A percentile compares a stretch with the other conserved stretches of the same genome.
phyloP scores from a whole-genome alignment of 2,113 vertebrate genomes.

The Tychaedon coryphoeus region DNA sequence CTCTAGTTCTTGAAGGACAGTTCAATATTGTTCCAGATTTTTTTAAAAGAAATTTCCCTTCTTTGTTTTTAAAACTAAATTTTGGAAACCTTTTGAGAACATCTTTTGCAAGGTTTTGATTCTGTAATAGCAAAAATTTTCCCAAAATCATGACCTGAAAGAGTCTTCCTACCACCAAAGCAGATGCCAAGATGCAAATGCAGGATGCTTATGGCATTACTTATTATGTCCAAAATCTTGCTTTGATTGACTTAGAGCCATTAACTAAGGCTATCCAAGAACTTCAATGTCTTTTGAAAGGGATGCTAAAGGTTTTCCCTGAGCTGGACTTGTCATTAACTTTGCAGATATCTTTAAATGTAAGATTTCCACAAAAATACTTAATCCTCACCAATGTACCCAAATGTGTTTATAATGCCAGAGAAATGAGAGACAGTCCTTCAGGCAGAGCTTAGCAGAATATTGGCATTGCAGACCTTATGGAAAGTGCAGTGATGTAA shows the following conservation, averaged over 20 bases:
- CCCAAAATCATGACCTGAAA: not conserved
- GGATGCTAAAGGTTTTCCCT: not conserved
- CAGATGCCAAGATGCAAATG: not conserved
- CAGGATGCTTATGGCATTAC: not conserved
- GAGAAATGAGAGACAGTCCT: not conserved
- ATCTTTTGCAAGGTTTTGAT: not conserved
- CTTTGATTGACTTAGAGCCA: not conserved
- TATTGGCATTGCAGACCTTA: not conserved
- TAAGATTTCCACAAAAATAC: not conserved
- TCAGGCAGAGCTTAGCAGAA: rapidly evolving
- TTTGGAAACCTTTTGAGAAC: not conserved
- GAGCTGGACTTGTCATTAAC: not conserved
- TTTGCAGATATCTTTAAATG: not conserved
- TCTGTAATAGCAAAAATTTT: not conserved
- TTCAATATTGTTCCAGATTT: not conserved
- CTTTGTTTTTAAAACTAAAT: not conserved
- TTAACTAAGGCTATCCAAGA: not conserved
- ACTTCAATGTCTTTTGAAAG: not conserved
- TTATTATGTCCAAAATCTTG: not conserved
- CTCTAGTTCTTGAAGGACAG: not conserved
- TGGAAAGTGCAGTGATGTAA: rapidly evolving
- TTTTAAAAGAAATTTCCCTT: not conserved
- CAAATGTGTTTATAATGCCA: not conserved
- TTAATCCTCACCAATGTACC: not conserved
- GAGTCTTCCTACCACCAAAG: not conserved